Conservation (phyloP, 2,113 vertebrate genomes). For the Laterallus jamaicensis region DNA sequence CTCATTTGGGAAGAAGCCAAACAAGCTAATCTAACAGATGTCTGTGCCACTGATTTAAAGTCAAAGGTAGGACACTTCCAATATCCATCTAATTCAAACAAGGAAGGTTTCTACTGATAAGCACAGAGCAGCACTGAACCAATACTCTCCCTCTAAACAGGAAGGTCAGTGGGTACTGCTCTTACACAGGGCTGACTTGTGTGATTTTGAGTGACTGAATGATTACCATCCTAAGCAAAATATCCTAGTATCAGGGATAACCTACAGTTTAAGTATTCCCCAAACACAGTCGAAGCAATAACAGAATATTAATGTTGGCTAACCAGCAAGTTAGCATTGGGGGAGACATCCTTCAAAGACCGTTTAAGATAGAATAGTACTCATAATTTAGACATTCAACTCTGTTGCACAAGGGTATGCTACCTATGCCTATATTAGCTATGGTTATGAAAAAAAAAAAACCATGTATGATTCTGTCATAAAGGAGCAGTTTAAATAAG, state of each 20-base stretch:
- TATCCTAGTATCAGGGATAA: not conserved
- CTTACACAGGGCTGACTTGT: not conserved
- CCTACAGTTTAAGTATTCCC: not conserved
- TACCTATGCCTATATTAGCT: not conserved
- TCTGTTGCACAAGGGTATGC: not conserved
- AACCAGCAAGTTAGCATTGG: not conserved
- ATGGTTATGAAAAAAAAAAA: not conserved
- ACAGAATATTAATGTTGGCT: not conserved
- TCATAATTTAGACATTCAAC: not conserved
- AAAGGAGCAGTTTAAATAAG: not conserved
- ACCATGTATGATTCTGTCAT: not conserved
- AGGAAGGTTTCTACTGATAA: not conserved
- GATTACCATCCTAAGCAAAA: not conserved
- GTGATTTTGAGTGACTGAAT: not conserved
- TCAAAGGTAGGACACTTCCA: slow-evolving; percentile 49
- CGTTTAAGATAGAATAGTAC: not conserved
- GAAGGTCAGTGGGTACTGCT: not conserved
- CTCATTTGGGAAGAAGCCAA: slow-evolving; percentile 29
- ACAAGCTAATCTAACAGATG: slow-evolving; percentile 47
- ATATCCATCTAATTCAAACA: slow-evolving; percentile 17
- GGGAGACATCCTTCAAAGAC: not conserved
- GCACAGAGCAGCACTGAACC: not conserved
- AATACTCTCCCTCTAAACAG: not conserved
- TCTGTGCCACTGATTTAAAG: slow-evolving; percentile 31
- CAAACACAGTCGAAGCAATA: not conserved